Conservation (phyloP, 2,888 invertebrate genomes). For the Cheilosia pagana region DNA sequence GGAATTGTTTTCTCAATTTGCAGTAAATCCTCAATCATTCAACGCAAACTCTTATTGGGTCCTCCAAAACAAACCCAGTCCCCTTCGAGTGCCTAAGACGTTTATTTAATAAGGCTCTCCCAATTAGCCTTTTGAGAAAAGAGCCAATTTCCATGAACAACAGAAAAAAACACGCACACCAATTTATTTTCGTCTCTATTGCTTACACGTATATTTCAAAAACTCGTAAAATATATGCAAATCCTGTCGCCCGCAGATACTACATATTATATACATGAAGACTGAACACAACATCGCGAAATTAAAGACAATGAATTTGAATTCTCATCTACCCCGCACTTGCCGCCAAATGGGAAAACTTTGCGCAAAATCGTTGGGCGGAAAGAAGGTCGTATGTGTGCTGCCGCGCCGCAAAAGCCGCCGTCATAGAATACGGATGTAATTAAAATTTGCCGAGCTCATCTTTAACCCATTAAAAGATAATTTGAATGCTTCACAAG, state of each 20-base stretch:
- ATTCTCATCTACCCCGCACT: constrained; percentile 21
- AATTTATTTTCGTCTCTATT: constrained; percentile 12
- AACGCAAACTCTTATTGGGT: constrained; percentile 56
- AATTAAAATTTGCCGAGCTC: constrained; percentile 71
- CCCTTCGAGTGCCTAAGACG: constrained; percentile 49
- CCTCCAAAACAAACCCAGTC: constrained; percentile 20
- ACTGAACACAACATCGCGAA: constrained; percentile 13
- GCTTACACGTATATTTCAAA: constrained; percentile 57
- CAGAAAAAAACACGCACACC: neutral
- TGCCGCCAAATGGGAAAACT: constrained; percentile 30
- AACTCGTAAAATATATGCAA: constrained; percentile 54
- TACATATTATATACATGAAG: too few relatives aligned
- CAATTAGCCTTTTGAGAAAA: constrained; percentile 43
- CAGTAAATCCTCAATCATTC: constrained; percentile 52
- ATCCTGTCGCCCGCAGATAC: constrained; percentile 34
- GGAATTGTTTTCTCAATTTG: constrained; percentile 54
- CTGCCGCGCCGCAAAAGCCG: neutral
- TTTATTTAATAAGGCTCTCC: constrained; percentile 68
- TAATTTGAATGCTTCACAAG: constrained; percentile 70
- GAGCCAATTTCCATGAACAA: neutral
- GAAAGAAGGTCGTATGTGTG: constrained; percentile 7
- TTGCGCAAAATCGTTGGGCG: neutral
- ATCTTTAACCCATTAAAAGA: constrained; percentile 71
- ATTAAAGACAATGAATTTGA: constrained; percentile 55
- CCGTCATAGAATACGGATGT: constrained; percentile 44